Base-by-base conservation (phyloP, 2,888 invertebrate genomes). In the Biston betularia region DNA sequence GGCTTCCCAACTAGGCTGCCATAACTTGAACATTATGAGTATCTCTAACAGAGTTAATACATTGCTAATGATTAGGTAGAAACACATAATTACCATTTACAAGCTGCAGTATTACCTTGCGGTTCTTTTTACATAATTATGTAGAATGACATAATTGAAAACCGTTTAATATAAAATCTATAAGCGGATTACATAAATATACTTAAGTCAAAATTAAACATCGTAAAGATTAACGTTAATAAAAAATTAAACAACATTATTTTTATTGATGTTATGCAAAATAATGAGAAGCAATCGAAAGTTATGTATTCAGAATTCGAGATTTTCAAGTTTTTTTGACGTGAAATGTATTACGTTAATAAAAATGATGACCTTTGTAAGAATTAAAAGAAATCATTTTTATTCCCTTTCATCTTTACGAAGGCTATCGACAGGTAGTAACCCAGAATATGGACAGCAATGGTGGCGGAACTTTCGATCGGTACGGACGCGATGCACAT, bases 221-320 rank as follows among this genome's bases (percentile, higher is more conserved):
- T 63, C 60, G 38, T 65, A 65, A 65, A 60, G 38, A 49, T 67
- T 45, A 59, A 63, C 48, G 54, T 54, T 50, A 67, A 63, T 67
- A 54, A 63, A 67, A 38, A 59, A 45, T 52, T 60, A 52, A 52
- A 62, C 35, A 54, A 44, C 48, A 63, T 63, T 14, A 62, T 58
- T 48, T 67, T 67, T 58, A 67, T 67, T 63, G 58, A 63, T 54
- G 67, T 67, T 67, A 63, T 54, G 63, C 62, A 63, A 67, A 66
- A 24, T 33, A 40, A 52, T 48, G 57, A 53, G 56, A 62, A 67
- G 63, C 45, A 42, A 57, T 50, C 24, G 49, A 33, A 11, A 40
- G 49, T 44, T 65, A 48, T 59, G 63, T 42, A 49, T 52, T 38
- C 33, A 14, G 44, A 45, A 56, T 56, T 42, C 40, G 15, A 40